A percentile compares a stretch with the other conserved stretches of the same genome.
phyloP scores from a whole-genome alignment of 2,888 invertebrate species.

The Globia sparganii region DNA sequence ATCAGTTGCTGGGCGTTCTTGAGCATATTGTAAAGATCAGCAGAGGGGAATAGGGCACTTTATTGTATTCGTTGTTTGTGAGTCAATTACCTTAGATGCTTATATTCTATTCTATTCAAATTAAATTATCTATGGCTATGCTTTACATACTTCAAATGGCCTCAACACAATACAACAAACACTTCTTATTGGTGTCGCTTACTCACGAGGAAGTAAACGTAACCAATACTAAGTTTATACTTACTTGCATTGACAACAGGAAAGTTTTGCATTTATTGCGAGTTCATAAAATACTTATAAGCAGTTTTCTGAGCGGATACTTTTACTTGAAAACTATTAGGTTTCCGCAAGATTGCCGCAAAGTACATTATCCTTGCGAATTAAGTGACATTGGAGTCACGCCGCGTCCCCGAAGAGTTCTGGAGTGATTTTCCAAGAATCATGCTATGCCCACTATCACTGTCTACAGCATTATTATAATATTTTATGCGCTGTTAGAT shows the following conservation, averaged over 20 bases:
- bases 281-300: conserved; percentile 1
- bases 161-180: conserved; percentile 46
- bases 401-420: conserved; percentile 25
- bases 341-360: conserved; percentile 10
- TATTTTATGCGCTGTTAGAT: neutral
- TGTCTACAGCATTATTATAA: neutral
- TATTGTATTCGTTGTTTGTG: conserved; percentile 53
- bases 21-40: conserved; percentile 58
- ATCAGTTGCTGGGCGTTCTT: conserved; percentile 53
- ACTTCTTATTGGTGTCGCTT: conserved; percentile 35
- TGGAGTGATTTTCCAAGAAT: conserved; percentile 15
- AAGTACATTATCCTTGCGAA: conserved; percentile 20
- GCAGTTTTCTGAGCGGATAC: conserved; percentile 1
- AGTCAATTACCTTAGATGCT: conserved; percentile 42
- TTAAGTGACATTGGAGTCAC: conserved; percentile 29
- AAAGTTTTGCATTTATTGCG: neutral
- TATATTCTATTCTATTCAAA: conserved; percentile 52
- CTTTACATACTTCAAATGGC: conserved; percentile 33
- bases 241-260: conserved; percentile 3
- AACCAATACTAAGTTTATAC: neutral
- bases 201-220: conserved; percentile 28
- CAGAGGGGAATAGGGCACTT: conserved; percentile 55
- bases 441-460: neutral
- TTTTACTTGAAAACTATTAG: conserved; percentile 7
- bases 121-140: conserved; percentile 47